phyloP scores from a whole-genome alignment of 1,140 invertebrate species.

The Muscidifurax raptorellus region DNA sequence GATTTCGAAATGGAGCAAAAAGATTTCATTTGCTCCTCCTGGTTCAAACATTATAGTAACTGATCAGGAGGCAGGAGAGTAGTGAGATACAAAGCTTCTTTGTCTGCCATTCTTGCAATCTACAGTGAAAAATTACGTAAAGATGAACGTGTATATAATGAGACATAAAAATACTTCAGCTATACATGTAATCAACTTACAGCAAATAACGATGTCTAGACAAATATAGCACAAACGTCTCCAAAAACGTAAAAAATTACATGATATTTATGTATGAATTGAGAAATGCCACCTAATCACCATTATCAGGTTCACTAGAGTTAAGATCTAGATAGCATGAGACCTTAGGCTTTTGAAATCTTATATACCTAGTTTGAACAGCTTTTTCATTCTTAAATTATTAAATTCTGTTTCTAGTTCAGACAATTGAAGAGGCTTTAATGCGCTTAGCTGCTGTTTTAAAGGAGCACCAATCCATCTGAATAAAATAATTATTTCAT shows the following conservation, averaged over 20 bases:
- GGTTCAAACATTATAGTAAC: no score
- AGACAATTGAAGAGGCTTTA: conserved; percentile 92
- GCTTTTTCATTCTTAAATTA: conserved; percentile 82
- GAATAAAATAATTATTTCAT: conserved; percentile 24
- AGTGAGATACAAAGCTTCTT: no score
- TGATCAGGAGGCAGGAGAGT: no score
- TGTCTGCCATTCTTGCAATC: no score
- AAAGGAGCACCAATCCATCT: conserved; percentile 92
- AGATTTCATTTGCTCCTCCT: no score
- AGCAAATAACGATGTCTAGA: neutral
- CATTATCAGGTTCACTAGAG: conserved; percentile 74
- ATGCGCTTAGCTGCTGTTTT: conserved; percentile 89
- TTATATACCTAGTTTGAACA: conserved; percentile 86
- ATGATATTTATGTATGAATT: conserved; percentile 51
- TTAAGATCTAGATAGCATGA: conserved; percentile 77
- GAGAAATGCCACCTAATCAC: conserved; percentile 59
- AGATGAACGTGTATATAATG: neutral
- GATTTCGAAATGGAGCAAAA: no score
- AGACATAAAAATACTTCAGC: no score
- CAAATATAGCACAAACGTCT: no score
- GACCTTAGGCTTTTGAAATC: conserved; percentile 91
- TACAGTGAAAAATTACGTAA: no score
- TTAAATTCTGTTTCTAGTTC: conserved; percentile 94
- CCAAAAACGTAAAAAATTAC: no score
- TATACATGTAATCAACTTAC: neutral